phyloP scores from a whole-genome alignment of 2,888 invertebrate species.

The Lacanobia oleracea region DNA sequence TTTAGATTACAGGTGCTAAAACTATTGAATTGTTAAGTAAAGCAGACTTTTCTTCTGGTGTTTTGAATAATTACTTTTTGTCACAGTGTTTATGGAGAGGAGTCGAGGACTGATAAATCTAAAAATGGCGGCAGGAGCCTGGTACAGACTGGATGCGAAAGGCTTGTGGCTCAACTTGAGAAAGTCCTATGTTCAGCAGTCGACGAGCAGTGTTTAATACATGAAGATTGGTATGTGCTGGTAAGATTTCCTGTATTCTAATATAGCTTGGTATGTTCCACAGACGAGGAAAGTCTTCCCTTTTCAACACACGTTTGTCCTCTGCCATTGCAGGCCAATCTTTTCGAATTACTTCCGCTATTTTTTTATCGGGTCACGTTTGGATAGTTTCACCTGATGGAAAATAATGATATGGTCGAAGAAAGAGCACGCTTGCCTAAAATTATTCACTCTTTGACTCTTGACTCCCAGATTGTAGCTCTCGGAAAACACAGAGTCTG shows the following conservation, averaged over 20 bases:
- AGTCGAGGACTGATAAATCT: neutral
- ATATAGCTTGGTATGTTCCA: neutral
- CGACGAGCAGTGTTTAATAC: neutral
- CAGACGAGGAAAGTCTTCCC: neutral
- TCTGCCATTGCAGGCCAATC: neutral
- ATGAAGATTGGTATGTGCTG: neutral
- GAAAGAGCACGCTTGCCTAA: too few relatives aligned
- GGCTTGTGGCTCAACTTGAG: too few relatives aligned
- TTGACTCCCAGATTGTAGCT: too few relatives aligned
- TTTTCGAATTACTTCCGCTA: neutral
- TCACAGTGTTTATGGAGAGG: neutral
- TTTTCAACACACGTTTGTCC: neutral
- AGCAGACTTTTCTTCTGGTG: neutral
- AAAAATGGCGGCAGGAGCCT: too few relatives aligned
- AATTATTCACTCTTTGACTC: too few relatives aligned
- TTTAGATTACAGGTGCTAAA: slow-evolving; percentile 25
- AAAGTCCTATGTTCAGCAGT: neutral
- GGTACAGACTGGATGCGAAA: too few relatives aligned
- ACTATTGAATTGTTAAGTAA: slow-evolving; percentile 2
- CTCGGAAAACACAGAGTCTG: too few relatives aligned
- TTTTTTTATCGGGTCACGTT: too few relatives aligned
- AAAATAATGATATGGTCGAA: too few relatives aligned
- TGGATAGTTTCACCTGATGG: too few relatives aligned
- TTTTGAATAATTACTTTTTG: neutral
- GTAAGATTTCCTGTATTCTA: neutral